These are phyloP conservation scores for Caretta caretta DNA, from an alignment of 2,113 vertebrate genomes.

Conservation along the genomic window DNA sequence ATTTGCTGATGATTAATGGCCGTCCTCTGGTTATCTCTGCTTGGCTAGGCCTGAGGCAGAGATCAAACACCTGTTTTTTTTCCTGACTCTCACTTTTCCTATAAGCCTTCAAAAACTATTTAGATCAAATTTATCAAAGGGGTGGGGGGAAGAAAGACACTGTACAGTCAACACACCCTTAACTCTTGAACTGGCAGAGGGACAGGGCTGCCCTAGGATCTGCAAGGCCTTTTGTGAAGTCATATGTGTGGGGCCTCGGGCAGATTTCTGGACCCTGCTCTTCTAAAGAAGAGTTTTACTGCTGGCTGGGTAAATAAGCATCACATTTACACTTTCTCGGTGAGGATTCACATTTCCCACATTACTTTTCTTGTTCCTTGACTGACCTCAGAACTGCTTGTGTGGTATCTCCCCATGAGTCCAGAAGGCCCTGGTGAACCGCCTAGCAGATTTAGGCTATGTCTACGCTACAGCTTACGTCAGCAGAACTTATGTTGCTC, in stretches of 20 bases:
- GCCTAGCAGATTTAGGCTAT: background rate
- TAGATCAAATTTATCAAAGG: constrained; percentile 21
- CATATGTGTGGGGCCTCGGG: too few species aligned
- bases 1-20: constrained; percentile 75
- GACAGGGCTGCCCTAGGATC: background rate
- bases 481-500: too few species aligned
- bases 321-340: background rate
- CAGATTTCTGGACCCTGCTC: background rate
- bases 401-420: background rate
- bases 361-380: background rate
- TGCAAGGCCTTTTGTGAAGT: background rate
- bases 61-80: constrained; percentile 23
- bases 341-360: background rate
- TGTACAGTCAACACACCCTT: background rate
- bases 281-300: background rate
- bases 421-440: background rate
- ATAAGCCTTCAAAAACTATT: constrained; percentile 46
- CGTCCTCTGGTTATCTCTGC: constrained; percentile 58
- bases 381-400: background rate
- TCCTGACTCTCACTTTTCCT: constrained; percentile 51
- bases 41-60: constrained; percentile 19
- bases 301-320: background rate
- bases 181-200: background rate
- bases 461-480: too few species aligned
- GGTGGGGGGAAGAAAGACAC: background rate